Base-by-base conservation (phyloP, 2,113 vertebrate genomes). In the Neolamprologus caudopunctatus region DNA sequence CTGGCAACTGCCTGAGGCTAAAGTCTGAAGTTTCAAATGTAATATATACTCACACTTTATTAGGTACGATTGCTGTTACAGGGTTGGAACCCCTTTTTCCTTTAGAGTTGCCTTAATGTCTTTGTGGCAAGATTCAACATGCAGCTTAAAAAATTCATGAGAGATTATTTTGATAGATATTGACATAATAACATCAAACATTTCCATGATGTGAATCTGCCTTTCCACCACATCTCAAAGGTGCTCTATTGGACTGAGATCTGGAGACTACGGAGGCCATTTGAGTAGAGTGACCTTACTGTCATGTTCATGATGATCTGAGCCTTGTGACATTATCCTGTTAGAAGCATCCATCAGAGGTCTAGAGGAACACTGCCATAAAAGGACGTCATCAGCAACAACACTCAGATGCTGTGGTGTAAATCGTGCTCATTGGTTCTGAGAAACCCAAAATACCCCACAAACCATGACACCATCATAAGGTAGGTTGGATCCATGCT, bases 41-140 rank as follows among this genome's bases (percentile, higher is more conserved):
- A 75, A 75, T 47, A 75, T 47, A 75, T 47, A 75, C 71, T 75
- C 71, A 75, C 71, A 24, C 71, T 47, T 47, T 12, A 75, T 75
- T 75, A 47, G 71, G 42, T 28, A 47, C 24, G 4, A 47, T 7
- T 75, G 40, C 14, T 47, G 40, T 28, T 47, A 19, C 24, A 28
- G 24, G 42, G 24, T 47, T 28, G 14, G 71, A 47, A 28, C 40
- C 16, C 14, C 24, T 19, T 47, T 75, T 47, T 17, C 24, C 40
- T 75, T 75, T 17, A 47, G 40, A 75, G 16, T 2, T 75, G 2
- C 71, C 14, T 47, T 19, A 16, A 19, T 75, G 61, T 75, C 40
- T 75, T 75, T 47, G 42, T 28, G 24, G 24, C 9, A 47, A 28
- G 42, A 75, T 47, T 75, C 42, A 75, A 47, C 14, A 12, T 26